Conservation (phyloP, 2,888 invertebrate species). For the Lumbricus terrestris region DNA sequence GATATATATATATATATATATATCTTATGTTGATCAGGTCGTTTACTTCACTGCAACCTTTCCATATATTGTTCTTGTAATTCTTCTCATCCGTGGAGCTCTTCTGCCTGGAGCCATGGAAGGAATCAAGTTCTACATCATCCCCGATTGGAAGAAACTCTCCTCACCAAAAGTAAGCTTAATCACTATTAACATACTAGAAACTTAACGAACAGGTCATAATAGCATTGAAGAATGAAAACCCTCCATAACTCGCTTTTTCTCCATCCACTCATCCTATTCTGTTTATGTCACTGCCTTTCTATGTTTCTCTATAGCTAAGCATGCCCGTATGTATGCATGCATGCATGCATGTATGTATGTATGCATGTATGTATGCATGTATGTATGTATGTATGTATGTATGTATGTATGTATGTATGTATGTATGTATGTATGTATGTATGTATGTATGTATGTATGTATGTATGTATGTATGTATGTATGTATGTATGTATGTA, state of each 20-base stretch:
- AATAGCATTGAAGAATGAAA: too few relatives aligned
- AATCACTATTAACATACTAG: background rate
- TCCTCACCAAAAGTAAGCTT: slow-evolving; percentile 43
- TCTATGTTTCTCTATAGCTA: background rate
- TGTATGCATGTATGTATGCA: too few relatives aligned
- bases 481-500: too few relatives aligned
- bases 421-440: too few relatives aligned
- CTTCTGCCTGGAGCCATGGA: slow-evolving; percentile 47
- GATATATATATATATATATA: too few relatives aligned
- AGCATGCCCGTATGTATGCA: too few relatives aligned
- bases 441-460: too few relatives aligned
- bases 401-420: too few relatives aligned
- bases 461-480: too few relatives aligned
- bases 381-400: too few relatives aligned
- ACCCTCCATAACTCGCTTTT: background rate
- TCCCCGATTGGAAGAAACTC: slow-evolving; percentile 48
- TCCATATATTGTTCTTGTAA: slow-evolving; percentile 51
- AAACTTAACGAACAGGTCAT: background rate
- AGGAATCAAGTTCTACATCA: slow-evolving; percentile 54
- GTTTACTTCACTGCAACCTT: slow-evolving; percentile 55
- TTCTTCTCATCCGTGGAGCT: slow-evolving; percentile 50
- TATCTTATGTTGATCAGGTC: slow-evolving; percentile 35
- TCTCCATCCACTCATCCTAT: background rate
- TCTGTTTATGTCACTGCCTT: background rate
- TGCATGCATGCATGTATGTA: too few relatives aligned